Base-by-base conservation (phyloP, 1,140 invertebrate species). In the Pteromalus puparum region DNA sequence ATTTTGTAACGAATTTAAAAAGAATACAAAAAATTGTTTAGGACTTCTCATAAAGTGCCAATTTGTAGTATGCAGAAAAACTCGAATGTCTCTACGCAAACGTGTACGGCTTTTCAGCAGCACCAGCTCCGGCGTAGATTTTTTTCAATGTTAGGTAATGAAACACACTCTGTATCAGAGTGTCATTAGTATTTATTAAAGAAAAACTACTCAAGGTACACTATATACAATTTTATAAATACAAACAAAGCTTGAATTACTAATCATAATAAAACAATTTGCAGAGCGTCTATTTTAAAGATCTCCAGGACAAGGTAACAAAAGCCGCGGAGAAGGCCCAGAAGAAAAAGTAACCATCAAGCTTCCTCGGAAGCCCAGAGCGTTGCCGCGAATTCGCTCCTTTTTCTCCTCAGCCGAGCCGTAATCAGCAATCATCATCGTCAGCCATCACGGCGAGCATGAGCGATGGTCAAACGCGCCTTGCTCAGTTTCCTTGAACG, bases 251-350 rank as follows among this genome's bases (percentile, higher is more conserved):
- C n/a, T n/a, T n/a, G n/a, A n/a, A n/a, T n/a, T n/a, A n/a, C n/a
- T n/a, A n/a, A n/a, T n/a, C n/a, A n/a, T 34, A 34, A 5, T 0
- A 34, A 12, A 42, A 42, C 10, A 5, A 48, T 5, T 80, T 86
- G 13, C 89, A 94, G 93, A 93, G 94, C 88, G 96, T 97, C 86
- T 97, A 95, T 93, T 96, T 96, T 95, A 97, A 97, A 94, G 97
- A 98, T 83, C 93, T 94, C 86, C 93, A 95, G 92, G 97, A 97
- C 89, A 98, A 98, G 94, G 97, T 98, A 90, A 98, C 98, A 94
- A 99, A 98, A 94, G 97, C 98, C 93, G 98, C 97, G 89, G 97
- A 98, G 94, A 98, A 98, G 94, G 98, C 97, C 90, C 94, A 95
- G 92, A 97, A 97, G 95, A 97, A 97, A 96, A 97, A 97, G 96